Evolutionary conservation across 2,888 invertebrate species (phyloP), one percentile per base, ranked within the genome.

Genomic region (Pterostichus niger): DNA sequence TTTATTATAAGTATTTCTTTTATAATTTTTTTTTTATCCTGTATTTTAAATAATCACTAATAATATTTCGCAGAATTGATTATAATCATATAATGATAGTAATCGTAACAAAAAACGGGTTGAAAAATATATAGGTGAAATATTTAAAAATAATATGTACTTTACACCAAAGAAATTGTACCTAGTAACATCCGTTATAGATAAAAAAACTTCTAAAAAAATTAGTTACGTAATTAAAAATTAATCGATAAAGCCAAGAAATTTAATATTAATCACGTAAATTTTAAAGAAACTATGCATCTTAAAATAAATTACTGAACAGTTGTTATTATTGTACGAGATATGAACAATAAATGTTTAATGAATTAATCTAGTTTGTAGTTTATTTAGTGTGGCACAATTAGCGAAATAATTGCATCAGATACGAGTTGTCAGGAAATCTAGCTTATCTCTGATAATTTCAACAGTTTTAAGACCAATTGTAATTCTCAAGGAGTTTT

Each of bases 341-440:
- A 17, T 64, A 1, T 11, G 6, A 9, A 59, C 13, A 61, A 61
- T 7, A 31, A 61, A 24, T 31, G 31, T 3, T 24, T 24, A 24
- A 24, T 24, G 1, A 24, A 24, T 24, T 24, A 24, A 24, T 24
- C 1, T 2, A 24, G 24, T 24, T 24, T 24, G 24, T 1, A 24
- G 3, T 24, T 24, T 24, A 24, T 24, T 24, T 24, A 24, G 24
- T 24, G 24, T 35, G 15, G 9, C 15, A n/a, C 64, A 64, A 40
- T 64, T 35, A 40, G 5, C 6, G 11, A 64, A 7, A 11, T 40
- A 15, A 40, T 40, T 64, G 59, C 64, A 40, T 64, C 64, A 64
- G 13, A 64, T 56, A 56, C 49, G 49, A 10, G 49, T 31, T 59
- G 24, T 59, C 31, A 59, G 40, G 64, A 56, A 56, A 56, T 56